phyloP scores from a whole-genome alignment of 2,888 invertebrate species.

The Diachrysia chrysitis region DNA sequence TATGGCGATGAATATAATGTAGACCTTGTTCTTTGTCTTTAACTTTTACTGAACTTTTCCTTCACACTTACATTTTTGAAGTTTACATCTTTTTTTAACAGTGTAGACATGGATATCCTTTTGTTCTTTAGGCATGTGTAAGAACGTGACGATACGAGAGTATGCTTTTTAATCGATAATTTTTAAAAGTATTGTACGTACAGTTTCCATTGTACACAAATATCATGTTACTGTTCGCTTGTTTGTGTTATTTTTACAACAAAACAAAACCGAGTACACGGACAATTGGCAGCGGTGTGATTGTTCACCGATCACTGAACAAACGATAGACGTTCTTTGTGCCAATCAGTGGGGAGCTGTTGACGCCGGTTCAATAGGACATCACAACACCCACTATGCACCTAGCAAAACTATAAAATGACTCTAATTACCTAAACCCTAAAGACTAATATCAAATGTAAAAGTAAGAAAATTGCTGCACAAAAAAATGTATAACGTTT shows the following conservation, averaged over 20 bases:
- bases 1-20: background rate
- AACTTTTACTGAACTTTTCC: background rate
- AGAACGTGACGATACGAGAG: conserved; percentile 29
- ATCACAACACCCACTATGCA: conserved; percentile 67
- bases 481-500: conserved; percentile 57
- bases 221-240: conserved; percentile 58
- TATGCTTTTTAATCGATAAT: conserved; percentile 35
- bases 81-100: background rate
- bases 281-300: conserved; percentile 75
- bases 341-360: conserved; percentile 84
- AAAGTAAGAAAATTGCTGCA: conserved; percentile 41
- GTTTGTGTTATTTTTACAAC: conserved; percentile 63
- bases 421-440: conserved; percentile 41
- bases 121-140: background rate
- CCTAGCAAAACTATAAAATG: conserved; percentile 26
- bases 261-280: conserved; percentile 66
- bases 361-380: conserved; percentile 84
- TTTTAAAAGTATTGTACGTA: conserved; percentile 35
- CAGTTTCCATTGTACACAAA: conserved; percentile 43
- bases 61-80: background rate
- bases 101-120: background rate
- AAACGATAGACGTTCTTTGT: conserved; percentile 83
- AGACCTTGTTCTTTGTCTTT: background rate
- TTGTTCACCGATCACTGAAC: conserved; percentile 84
- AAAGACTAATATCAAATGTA: conserved; percentile 56